Evolutionary conservation across 2,113 vertebrate species (phyloP).

Genomic region (Heterotis niloticus): DNA sequence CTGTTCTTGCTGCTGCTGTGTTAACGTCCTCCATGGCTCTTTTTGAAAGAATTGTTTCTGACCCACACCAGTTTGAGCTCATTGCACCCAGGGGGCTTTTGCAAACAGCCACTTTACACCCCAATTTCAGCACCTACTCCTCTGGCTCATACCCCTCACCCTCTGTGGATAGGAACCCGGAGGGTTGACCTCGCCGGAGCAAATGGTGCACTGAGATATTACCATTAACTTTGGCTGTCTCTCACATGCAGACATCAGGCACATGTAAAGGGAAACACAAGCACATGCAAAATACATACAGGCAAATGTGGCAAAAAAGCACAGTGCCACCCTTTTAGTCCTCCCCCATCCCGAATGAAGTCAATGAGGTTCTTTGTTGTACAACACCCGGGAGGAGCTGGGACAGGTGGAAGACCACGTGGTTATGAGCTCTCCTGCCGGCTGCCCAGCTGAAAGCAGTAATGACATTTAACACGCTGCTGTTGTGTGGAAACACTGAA

Average conservation of each 20-base stretch:
- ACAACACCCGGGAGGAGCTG: constrained; percentile 36
- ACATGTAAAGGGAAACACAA: neutral
- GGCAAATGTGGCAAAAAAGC: too few relatives aligned
- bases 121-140: too few relatives aligned
- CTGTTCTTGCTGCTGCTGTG: too few relatives aligned
- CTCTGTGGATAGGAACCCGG: constrained; percentile 1
- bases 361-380: constrained; percentile 58
- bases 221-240: neutral
- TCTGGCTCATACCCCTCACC: neutral
- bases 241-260: neutral
- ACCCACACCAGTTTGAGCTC: too few relatives aligned
- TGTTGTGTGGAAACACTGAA: constrained; percentile 18
- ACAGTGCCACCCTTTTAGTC: constrained; percentile 39
- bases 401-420: constrained; percentile 33
- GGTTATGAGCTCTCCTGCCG: neutral
- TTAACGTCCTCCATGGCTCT: too few relatives aligned
- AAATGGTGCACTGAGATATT: neutral
- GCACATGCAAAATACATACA: neutral
- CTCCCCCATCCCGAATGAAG: constrained; percentile 30
- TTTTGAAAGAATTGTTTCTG: too few relatives aligned
- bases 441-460: constrained; percentile 27
- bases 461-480: constrained; percentile 40
- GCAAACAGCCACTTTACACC: too few relatives aligned
- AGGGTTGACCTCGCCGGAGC: constrained; percentile 55
- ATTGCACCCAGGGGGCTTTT: too few relatives aligned